These are phyloP conservation scores for Phaonia tiefii DNA, from an alignment of 2,888 invertebrate genomes.

Conservation along the genomic window DNA sequence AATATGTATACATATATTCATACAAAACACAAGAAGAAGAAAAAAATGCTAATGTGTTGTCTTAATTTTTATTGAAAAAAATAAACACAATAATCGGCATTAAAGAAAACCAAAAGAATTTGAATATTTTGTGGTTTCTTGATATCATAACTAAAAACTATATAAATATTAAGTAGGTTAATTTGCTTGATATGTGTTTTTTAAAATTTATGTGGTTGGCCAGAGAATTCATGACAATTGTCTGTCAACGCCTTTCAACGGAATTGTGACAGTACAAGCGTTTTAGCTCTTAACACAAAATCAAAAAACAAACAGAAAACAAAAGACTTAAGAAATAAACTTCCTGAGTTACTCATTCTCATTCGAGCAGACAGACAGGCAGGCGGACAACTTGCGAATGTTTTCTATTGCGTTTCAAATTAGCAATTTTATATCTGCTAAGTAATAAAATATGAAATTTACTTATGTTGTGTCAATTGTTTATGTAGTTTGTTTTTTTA, in stretches of 20 bases:
- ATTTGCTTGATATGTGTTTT: slow-evolving; percentile 59
- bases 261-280: too few species aligned
- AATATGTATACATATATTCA: neutral
- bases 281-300: too few species aligned
- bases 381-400: too few species aligned
- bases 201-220: slow-evolving; percentile 23
- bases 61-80: too few species aligned
- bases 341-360: neutral
- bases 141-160: slow-evolving; percentile 48
- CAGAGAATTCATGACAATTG: neutral
- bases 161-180: slow-evolving; percentile 54
- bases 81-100: neutral
- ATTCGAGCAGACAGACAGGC: too few species aligned
- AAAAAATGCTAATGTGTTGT: slow-evolving; percentile 59
- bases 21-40: slow-evolving; percentile 5
- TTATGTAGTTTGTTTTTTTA: too few species aligned
- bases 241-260: neutral
- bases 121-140: neutral
- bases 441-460: too few species aligned
- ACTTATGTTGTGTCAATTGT: too few species aligned
- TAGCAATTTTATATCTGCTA: too few species aligned
- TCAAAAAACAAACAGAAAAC: too few species aligned
- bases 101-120: neutral
- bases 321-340: slow-evolving; percentile 31
- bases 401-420: too few species aligned